A percentile compares a stretch with the other conserved stretches of the same genome.
These are phyloP conservation scores for Thermophis baileyi DNA, from an alignment of 2,113 vertebrate genomes.

Conservation along the genomic window DNA sequence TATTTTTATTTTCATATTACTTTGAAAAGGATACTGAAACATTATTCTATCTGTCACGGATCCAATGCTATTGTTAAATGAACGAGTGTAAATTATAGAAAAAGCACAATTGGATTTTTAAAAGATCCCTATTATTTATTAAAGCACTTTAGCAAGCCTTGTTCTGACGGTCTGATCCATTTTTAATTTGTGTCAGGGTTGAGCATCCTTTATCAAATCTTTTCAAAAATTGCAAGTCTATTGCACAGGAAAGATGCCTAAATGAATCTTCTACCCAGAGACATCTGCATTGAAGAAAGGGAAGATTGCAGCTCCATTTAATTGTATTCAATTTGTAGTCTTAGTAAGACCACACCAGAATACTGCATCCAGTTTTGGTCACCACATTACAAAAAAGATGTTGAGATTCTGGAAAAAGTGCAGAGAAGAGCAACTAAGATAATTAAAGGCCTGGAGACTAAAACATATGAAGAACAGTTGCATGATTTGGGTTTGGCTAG, in stretches of 20 bases:
- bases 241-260: constrained; percentile 34
- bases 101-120: not conserved
- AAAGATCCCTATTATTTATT: constrained; percentile 38
- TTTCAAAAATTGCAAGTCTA: constrained; percentile 32
- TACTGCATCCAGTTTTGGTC: no score
- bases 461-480: no score
- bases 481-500: no score
- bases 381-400: no score
- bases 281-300: not conserved
- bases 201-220: constrained; percentile 39
- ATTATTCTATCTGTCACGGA: not conserved
- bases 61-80: constrained; percentile 9
- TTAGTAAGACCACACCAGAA: no score
- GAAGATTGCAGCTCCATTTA: not conserved
- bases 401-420: no score
- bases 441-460: no score
- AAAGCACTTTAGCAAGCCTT: constrained; percentile 36
- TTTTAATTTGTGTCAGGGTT: constrained; percentile 53
- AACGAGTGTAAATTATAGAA: constrained; percentile 3
- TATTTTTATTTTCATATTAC: not conserved
- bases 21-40: not conserved
- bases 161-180: constrained; percentile 45
- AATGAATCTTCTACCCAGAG: constrained; percentile 20
- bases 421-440: no score
- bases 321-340: not conserved